Evolutionary conservation across 1,140 invertebrate species (phyloP).

Genomic region (Orius insidiosus): DNA sequence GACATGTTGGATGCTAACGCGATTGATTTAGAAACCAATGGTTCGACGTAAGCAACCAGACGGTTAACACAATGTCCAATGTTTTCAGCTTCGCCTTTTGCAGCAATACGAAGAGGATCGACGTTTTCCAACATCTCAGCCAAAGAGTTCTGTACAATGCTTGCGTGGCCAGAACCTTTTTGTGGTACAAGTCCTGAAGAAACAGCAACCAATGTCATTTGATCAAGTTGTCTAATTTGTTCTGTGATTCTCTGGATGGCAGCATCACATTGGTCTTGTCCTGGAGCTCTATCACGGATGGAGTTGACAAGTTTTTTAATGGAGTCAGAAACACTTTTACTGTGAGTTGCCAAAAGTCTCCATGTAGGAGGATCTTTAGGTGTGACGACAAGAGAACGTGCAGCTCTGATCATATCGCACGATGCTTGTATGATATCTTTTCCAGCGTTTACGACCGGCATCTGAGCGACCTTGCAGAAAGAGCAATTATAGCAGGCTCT

Average conservation of each 20-base stretch:
- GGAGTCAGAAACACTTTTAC: slow-evolving; percentile 87
- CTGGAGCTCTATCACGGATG: slow-evolving; percentile 88
- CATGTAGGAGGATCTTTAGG: slow-evolving; percentile 85
- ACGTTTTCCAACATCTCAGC: slow-evolving; percentile 61
- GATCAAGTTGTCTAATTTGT: slow-evolving; percentile 67
- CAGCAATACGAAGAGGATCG: slow-evolving; percentile 63
- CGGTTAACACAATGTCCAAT: slow-evolving; percentile 72
- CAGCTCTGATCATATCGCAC: slow-evolving; percentile 76
- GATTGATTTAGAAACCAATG: slow-evolving; percentile 62
- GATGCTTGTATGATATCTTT: slow-evolving; percentile 58
- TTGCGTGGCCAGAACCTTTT: slow-evolving; percentile 63
- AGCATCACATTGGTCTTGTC: slow-evolving; percentile 80
- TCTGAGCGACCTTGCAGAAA: slow-evolving; percentile 59
- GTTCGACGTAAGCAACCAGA: slow-evolving; percentile 66
- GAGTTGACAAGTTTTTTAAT: slow-evolving; percentile 85
- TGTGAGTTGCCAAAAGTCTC: slow-evolving; percentile 77
- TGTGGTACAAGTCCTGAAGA: slow-evolving; percentile 58
- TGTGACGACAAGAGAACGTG: slow-evolving; percentile 73
- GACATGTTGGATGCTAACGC: slow-evolving; percentile 79
- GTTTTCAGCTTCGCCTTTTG: slow-evolving; percentile 81
- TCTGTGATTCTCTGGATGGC: slow-evolving; percentile 62
- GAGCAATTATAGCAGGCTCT: slow-evolving; percentile 78
- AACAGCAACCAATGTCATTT: slow-evolving; percentile 69
- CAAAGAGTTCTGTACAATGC: slow-evolving; percentile 56
- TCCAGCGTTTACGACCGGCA: slow-evolving; percentile 74